phyloP scores from a whole-genome alignment of 1,140 invertebrate genomes.

The Dendroctonus ponderosae region DNA sequence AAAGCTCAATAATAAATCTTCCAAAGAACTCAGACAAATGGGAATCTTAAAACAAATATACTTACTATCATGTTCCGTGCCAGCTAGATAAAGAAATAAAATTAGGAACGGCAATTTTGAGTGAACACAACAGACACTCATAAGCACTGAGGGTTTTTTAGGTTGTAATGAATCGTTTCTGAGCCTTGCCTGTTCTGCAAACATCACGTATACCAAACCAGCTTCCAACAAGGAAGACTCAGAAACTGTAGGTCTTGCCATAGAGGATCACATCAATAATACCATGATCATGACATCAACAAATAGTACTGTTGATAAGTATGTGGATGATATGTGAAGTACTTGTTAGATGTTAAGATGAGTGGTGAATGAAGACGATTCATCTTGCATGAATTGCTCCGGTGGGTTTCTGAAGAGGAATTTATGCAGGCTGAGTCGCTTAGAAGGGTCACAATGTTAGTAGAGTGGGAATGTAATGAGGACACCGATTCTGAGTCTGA shows the following conservation, averaged over 20 bases:
- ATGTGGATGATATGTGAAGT: conserved; percentile 27
- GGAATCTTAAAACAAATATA: conserved; percentile 46
- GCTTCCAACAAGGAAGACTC: too few relatives aligned
- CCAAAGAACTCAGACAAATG: too few relatives aligned
- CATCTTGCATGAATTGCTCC: conserved; percentile 4
- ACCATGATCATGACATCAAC: conserved; percentile 6
- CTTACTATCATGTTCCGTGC: conserved; percentile 82
- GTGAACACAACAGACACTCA: too few relatives aligned
- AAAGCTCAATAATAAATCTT: too few relatives aligned
- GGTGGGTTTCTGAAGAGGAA: not conserved
- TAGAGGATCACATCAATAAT: not conserved
- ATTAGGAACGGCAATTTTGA: not conserved
- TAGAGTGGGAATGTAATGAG: conserved; percentile 25
- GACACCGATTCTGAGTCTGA: conserved; percentile 34
- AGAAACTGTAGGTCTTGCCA: too few relatives aligned
- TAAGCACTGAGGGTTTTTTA: too few relatives aligned
- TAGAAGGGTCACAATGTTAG: conserved; percentile 4
- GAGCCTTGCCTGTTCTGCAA: too few relatives aligned
- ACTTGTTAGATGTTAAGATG: not conserved
- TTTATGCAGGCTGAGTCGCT: conserved; percentile 3
- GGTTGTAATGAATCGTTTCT: too few relatives aligned
- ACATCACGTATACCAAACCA: too few relatives aligned
- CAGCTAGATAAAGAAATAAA: conserved; percentile 59
- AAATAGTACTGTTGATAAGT: conserved; percentile 10
- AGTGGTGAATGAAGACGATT: not conserved